A percentile compares a stretch with the other conserved stretches of the same genome.
Evolutionary conservation across 2,888 invertebrate species (phyloP).

Genomic region (Melinaea marsaeus): DNA sequence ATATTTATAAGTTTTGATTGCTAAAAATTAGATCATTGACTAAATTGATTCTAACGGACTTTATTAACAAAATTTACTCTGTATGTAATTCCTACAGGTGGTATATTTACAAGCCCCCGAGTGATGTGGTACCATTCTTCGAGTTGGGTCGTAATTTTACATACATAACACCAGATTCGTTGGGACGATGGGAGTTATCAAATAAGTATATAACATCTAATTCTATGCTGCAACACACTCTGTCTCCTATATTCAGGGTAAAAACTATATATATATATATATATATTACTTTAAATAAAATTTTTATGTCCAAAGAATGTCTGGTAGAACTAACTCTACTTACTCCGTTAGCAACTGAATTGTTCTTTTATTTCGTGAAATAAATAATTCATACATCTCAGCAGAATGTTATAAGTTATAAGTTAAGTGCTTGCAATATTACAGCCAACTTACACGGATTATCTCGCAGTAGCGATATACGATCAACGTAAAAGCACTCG

Average conservation of each 20-base stretch:
- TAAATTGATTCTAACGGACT: no score
- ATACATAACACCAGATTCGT: constrained; percentile 43
- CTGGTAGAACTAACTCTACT: no score
- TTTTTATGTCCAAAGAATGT: no score
- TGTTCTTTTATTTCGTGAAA: no score
- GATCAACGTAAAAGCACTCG: constrained; percentile 27
- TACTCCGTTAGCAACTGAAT: no score
- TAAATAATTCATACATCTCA: no score
- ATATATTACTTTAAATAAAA: no score
- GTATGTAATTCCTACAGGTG: constrained; percentile 45
- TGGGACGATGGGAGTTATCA: constrained; percentile 43
- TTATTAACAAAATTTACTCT: background rate
- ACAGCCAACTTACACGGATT: constrained; percentile 40
- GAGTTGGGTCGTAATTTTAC: constrained; percentile 45
- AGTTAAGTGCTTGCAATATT: constrained; percentile 13
- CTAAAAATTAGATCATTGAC: no score
- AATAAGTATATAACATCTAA: constrained; percentile 36
- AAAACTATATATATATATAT: no score
- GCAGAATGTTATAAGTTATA: background rate
- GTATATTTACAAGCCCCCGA: constrained; percentile 59
- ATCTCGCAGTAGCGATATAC: constrained; percentile 44
- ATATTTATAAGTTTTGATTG: no score
- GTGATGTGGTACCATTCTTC: constrained; percentile 30
- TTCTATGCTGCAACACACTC: constrained; percentile 51
- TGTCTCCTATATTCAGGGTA: constrained; percentile 50